Percentiles rank a stretch among this genome's conserved stretches.
phyloP scores from a whole-genome alignment of 2,113 vertebrate species.

The Chloropsis cyanopogon region DNA sequence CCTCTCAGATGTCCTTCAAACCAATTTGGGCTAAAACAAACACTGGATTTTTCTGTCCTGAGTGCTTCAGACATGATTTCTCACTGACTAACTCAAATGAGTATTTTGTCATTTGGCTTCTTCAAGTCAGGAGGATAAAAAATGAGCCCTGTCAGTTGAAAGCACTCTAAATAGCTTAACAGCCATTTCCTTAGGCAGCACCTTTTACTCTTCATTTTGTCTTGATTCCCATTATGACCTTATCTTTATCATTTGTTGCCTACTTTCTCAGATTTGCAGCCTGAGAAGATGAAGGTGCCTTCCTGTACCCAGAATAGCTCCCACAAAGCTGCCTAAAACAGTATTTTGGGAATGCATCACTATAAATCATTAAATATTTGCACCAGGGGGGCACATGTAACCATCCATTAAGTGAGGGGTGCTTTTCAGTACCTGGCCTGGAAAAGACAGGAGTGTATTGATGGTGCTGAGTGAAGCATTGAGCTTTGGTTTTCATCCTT shows the following conservation, averaged over 20 bases:
- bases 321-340: neutral
- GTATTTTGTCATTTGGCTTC: constrained; percentile 23
- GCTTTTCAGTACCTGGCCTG: neutral
- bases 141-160: neutral
- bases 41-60: neutral
- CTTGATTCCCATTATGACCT: constrained; percentile 17
- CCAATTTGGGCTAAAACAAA: constrained; percentile 11
- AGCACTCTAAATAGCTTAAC: constrained; percentile 19
- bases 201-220: constrained; percentile 28
- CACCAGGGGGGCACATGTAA: accelerated
- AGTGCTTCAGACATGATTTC: neutral
- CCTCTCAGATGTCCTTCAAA: neutral
- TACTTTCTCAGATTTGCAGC: neutral
- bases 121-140: constrained; percentile 22
- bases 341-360: neutral
- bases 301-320: neutral
- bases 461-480: neutral
- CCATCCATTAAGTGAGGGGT: neutral
- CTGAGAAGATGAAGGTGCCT: neutral
- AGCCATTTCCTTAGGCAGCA: constrained; percentile 22
- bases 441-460: neutral
- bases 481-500: neutral
- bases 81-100: constrained; percentile 14
- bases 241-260: neutral
- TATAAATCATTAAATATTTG: constrained; percentile 6